Evolutionary conservation across 2,113 vertebrate genomes (phyloP).

Genomic region (Hippocampus barbouri): DNA sequence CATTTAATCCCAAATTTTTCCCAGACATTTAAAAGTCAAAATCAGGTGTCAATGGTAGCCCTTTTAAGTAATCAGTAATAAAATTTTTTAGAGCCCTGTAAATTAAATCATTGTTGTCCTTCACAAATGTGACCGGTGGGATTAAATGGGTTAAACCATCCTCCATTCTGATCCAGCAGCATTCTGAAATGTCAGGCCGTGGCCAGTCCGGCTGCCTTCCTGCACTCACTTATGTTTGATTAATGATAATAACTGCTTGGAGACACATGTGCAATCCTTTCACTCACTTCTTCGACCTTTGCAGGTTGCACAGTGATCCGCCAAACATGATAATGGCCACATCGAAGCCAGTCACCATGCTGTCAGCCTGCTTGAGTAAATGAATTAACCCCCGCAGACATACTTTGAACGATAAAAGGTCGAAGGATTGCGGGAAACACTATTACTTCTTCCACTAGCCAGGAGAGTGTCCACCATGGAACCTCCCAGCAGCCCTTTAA

Average conservation of each 20-base stretch:
- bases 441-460: background rate
- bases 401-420: background rate
- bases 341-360: conserved; percentile 28
- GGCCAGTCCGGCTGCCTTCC: conserved; percentile 32
- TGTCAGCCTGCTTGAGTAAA: conserved; percentile 30
- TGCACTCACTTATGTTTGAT: conserved; percentile 42
- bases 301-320: conserved; percentile 14
- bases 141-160: background rate
- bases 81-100: too few species aligned
- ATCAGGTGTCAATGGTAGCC: too few species aligned
- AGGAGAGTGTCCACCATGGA: too few species aligned
- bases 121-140: too few species aligned
- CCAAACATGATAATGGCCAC: conserved; percentile 23
- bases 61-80: too few species aligned
- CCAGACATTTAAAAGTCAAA: too few species aligned
- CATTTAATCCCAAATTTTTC: too few species aligned
- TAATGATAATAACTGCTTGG: conserved; percentile 44
- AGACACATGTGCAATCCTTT: conserved; percentile 17
- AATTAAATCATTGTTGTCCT: too few species aligned
- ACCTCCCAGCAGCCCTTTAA: too few species aligned
- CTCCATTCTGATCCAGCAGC: conserved; percentile 42
- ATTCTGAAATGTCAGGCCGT: conserved; percentile 51
- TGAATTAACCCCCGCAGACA: conserved; percentile 12
- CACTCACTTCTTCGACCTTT: conserved; percentile 13
- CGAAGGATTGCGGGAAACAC: background rate